These are phyloP conservation scores for Uloborus diversus DNA, from an alignment of 1,140 invertebrate species.

Conservation along the genomic window DNA sequence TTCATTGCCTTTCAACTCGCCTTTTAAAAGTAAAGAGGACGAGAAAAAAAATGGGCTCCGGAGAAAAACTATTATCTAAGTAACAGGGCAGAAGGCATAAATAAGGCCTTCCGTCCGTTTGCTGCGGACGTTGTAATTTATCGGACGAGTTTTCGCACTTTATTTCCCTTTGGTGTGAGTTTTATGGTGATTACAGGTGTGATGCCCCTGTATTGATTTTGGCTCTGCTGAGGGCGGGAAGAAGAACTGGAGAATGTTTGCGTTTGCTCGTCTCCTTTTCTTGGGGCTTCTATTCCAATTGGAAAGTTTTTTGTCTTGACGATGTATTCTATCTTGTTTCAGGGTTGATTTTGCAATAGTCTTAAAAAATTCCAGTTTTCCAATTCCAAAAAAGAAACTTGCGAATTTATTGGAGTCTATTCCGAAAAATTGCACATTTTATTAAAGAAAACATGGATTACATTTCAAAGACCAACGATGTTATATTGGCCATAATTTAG, in stretches of 20 bases:
- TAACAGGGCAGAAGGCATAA: conserved; percentile 14
- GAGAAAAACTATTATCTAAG: conserved; percentile 22
- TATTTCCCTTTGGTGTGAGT: background rate
- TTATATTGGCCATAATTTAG: too few relatives aligned
- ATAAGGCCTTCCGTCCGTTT: background rate
- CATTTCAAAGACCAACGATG: too few relatives aligned
- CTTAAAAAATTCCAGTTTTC: background rate
- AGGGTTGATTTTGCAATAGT: background rate
- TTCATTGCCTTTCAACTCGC: conserved; percentile 2
- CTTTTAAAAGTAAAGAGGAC: conserved; percentile 1
- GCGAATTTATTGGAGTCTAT: too few relatives aligned
- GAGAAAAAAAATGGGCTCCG: conserved; percentile 1
- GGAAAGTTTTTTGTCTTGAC: too few relatives aligned
- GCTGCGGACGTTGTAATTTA: conserved; percentile 16
- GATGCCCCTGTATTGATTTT: conserved; percentile 5
- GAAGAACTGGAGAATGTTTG: background rate
- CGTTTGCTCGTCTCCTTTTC: too few relatives aligned
- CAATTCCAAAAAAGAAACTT: background rate
- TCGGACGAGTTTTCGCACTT: conserved; percentile 11
- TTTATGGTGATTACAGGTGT: conserved; percentile 27
- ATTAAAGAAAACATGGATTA: too few relatives aligned
- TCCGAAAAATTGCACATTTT: too few relatives aligned
- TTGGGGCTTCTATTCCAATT: too few relatives aligned
- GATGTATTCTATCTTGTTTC: too few relatives aligned
- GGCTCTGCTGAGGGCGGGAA: background rate